These are phyloP conservation scores for Pedionomus torquatus DNA, from an alignment of 2,113 vertebrate genomes.

Conservation along the genomic window DNA sequence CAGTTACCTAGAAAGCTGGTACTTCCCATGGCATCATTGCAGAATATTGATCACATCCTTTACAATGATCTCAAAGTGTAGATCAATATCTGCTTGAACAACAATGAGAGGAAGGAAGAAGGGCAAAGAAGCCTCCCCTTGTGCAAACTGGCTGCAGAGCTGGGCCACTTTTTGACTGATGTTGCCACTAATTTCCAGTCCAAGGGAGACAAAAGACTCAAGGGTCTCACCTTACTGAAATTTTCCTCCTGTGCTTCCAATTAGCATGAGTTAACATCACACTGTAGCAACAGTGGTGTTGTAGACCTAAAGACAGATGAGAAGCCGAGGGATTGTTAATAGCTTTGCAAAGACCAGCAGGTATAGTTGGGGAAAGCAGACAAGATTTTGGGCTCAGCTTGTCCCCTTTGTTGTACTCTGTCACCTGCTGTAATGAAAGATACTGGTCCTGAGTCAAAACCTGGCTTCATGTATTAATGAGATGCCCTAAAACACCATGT, in stretches of 20 bases:
- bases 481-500: neutral
- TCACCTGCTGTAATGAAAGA: conserved; percentile 1
- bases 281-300: neutral
- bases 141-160: neutral
- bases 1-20: neutral
- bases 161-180: neutral
- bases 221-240: neutral
- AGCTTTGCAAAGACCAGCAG: neutral
- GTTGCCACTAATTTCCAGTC: neutral
- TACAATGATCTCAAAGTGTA: neutral
- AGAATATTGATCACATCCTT: neutral
- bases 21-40: neutral
- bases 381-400: neutral
- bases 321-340: neutral
- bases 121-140: neutral
- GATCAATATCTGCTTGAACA: neutral
- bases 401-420: neutral
- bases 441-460: neutral
- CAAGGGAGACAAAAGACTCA: neutral
- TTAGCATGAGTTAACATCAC: neutral
- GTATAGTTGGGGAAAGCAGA: neutral
- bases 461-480: neutral
- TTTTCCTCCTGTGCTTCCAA: neutral
- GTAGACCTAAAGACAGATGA: neutral
- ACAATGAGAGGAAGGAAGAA: neutral